Percentiles rank a stretch among this genome's conserved stretches.
Evolutionary conservation across 2,797 vertebrate genomes (phyloP).

Genomic region (Apogon talboti): DNA sequence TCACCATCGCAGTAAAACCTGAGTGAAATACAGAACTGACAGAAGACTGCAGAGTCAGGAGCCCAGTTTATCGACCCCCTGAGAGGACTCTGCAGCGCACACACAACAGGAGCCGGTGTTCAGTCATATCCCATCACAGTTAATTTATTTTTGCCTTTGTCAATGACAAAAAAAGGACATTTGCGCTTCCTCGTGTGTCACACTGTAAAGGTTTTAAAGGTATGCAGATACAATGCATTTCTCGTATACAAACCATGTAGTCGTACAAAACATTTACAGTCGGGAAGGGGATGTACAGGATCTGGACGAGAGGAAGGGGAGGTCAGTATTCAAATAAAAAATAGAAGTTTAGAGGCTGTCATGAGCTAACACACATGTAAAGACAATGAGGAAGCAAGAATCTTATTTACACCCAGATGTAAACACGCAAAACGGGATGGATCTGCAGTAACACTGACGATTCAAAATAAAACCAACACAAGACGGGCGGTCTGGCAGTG

Average conservation of each 20-base stretch:
- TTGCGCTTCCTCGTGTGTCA: slow-evolving; percentile 54
- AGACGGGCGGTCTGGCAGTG: slow-evolving; percentile 60
- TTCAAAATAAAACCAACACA: slow-evolving; percentile 13
- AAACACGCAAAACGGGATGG: slow-evolving; percentile 21
- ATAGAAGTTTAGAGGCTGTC: slow-evolving; percentile 14
- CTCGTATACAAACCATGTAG: slow-evolving; percentile 81
- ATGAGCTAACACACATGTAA: slow-evolving; percentile 20
- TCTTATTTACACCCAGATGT: slow-evolving; percentile 9
- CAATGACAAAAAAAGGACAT: slow-evolving; percentile 70
- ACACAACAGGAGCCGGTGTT: slow-evolving; percentile 3
- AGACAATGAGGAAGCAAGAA: slow-evolving; percentile 32
- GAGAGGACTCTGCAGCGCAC: slow-evolving; percentile 17
- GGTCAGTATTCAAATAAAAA: slow-evolving; percentile 10
- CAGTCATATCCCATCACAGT: slow-evolving; percentile 66
- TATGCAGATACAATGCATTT: slow-evolving; percentile 70
- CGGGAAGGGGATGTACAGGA: too few species aligned
- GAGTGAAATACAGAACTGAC: neutral
- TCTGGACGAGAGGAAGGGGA: too few species aligned
- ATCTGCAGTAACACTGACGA: neutral
- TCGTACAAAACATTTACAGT: slow-evolving; percentile 82
- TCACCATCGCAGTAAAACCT: neutral
- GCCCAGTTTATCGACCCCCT: neutral
- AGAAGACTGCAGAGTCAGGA: slow-evolving; percentile 25
- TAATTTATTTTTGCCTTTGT: slow-evolving; percentile 80
- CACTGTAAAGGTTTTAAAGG: slow-evolving; percentile 67